Percentiles rank a stretch among this genome's conserved stretches.
These are phyloP conservation scores for Anoplopoma fimbria DNA, from an alignment of 2,113 vertebrate species.

Conservation along the genomic window DNA sequence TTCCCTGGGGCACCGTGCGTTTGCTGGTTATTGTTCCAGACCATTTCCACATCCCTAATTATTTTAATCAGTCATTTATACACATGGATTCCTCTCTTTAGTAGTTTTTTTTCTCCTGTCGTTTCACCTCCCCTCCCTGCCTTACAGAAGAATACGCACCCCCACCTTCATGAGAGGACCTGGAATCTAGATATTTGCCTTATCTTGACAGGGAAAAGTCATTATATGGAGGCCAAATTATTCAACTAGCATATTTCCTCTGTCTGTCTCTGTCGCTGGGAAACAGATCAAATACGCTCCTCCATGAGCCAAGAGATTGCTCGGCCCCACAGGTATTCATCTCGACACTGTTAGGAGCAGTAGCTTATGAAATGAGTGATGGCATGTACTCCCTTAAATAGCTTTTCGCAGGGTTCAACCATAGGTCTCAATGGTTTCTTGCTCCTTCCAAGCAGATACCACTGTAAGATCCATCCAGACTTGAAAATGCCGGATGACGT, in stretches of 20 bases:
- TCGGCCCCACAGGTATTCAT: slow-evolving; percentile 58
- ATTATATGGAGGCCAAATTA: slow-evolving; percentile 47
- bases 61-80: slow-evolving; percentile 78
- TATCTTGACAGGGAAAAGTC: slow-evolving; percentile 37
- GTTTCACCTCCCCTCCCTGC: background rate
- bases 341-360: slow-evolving; percentile 33
- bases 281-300: slow-evolving; percentile 40
- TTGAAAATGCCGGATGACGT: slow-evolving; percentile 58
- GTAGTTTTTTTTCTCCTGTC: slow-evolving; percentile 5
- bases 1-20: slow-evolving; percentile 66
- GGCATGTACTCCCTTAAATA: slow-evolving; percentile 64
- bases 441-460: slow-evolving; percentile 46
- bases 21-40: slow-evolving; percentile 80
- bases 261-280: slow-evolving; percentile 20
- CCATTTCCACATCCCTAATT: slow-evolving; percentile 79
- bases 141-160: slow-evolving; percentile 8
- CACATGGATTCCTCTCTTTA: slow-evolving; percentile 67
- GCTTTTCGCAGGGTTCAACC: slow-evolving; percentile 65
- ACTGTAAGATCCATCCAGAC: slow-evolving; percentile 62
- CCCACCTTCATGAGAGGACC: slow-evolving; percentile 8
- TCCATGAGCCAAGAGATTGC: slow-evolving; percentile 32
- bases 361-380: slow-evolving; percentile 65
- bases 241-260: slow-evolving; percentile 22
- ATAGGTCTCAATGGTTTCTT: slow-evolving; percentile 55
- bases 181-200: slow-evolving; percentile 28